Conservation (phyloP, 2,888 invertebrate genomes). For the Sarcophaga caerulescens region DNA sequence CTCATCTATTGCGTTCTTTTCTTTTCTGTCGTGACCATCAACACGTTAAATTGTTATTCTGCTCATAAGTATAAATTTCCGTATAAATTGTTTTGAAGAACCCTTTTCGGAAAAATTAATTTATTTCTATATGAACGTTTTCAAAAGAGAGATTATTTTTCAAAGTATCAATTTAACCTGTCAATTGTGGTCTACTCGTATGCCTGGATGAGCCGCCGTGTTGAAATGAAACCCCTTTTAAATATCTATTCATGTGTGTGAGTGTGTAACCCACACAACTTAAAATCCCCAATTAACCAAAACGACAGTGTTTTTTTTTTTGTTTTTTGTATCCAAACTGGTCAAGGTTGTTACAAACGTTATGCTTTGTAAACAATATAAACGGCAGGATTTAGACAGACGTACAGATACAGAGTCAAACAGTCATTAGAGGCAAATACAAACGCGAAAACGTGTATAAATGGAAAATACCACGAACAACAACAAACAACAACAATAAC, state of each 20-base stretch:
- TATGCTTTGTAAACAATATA: constrained; percentile 58
- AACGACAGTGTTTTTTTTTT: not conserved
- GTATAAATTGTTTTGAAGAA: too few relatives aligned
- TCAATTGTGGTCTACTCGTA: constrained; percentile 58
- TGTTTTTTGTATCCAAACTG: constrained; percentile 5
- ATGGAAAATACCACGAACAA: not conserved
- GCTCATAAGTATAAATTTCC: too few relatives aligned
- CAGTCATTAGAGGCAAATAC: constrained; percentile 3
- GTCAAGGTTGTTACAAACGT: constrained; percentile 50
- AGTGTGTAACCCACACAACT: not conserved
- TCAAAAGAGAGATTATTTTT: not conserved
- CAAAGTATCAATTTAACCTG: constrained; percentile 62
- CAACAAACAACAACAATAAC: not conserved
- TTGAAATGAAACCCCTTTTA: constrained; percentile 21
- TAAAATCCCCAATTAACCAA: not conserved
- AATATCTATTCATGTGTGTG: not conserved
- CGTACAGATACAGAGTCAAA: constrained; percentile 1
- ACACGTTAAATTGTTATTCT: too few relatives aligned
- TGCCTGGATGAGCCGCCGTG: constrained; percentile 23
- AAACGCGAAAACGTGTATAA: constrained; percentile 40
- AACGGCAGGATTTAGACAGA: constrained; percentile 31
- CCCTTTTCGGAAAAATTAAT: not conserved
- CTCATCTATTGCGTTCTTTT: too few relatives aligned
- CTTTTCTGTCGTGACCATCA: too few relatives aligned
- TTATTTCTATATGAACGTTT: not conserved